Evolutionary conservation across 2,888 invertebrate genomes (phyloP), one percentile per base, ranked within the genome.

Genomic region (Peribatodes rhomboidaria): DNA sequence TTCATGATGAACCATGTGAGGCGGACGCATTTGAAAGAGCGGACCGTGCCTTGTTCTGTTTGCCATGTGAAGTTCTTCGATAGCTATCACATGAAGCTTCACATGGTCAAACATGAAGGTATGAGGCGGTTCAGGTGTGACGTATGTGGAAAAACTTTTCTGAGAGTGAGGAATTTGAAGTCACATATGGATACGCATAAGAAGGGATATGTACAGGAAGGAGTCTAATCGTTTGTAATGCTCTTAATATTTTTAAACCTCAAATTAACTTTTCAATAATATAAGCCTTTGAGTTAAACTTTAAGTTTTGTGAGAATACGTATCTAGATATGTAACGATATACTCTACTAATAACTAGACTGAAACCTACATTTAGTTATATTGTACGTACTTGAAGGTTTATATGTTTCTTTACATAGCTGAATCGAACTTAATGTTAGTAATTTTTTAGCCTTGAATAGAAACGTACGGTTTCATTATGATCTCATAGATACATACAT

Each of bases 131-230:
- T 94, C 56, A 87, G 88, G 53, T 95, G 95, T 57, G 92, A 94
- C 6, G 85, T 94, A 1, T 95, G 95, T 65, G 94, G 94, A 0
- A 94, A 94, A 66, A 91, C 94, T 41, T 94, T 95, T 64, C 83
- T 94, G 13, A 93, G 95, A 13, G 87, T 93, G 18, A 95, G 94
- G 52, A 95, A 95, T 74, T 81, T 96, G 65, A 94, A 90, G 9
- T 93, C 94, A 0, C 96, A 96, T 74, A 90, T 94, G 82, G 86
- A 90, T 42, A 90, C 92, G 83, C 92, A 92, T 72, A 92, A 90
- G 33, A 92, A 92, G 41, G 90, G 88, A 0, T 89, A 90, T 62
- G 76, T 84, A 0, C 76, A 80, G 44, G 56, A 71, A 16, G 27
- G 50, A 10, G 20, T 54, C 20, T 9, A 35, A 33, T 22, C 16